These are phyloP conservation scores for Patella ulyssiponensis DNA, from an alignment of 2,888 invertebrate genomes.

Conservation along the genomic window DNA sequence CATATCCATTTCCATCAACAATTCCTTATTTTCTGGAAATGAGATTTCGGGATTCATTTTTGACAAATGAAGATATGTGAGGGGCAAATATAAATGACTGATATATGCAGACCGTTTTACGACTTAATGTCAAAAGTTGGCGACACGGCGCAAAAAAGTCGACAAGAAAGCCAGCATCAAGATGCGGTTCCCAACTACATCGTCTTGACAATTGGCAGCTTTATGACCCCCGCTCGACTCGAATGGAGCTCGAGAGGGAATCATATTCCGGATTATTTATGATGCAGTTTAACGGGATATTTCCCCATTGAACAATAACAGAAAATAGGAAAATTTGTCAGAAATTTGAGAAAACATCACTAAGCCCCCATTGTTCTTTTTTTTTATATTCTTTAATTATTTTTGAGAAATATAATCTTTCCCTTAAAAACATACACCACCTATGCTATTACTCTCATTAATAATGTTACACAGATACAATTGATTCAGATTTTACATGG, in stretches of 20 bases:
- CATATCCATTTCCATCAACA: no score
- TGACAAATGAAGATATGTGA: no score
- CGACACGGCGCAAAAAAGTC: not conserved
- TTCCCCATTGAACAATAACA: not conserved
- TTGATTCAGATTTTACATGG: no score
- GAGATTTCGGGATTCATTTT: no score
- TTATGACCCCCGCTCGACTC: not conserved
- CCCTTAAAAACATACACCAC: no score
- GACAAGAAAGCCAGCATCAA: not conserved
- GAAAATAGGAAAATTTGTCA: slow-evolving; percentile 1
- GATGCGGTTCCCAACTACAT: not conserved
- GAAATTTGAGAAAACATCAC: not conserved
- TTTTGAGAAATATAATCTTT: no score
- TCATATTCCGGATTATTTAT: slow-evolving; percentile 5
- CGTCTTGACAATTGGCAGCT: slow-evolving; percentile 6
- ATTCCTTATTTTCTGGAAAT: no score
- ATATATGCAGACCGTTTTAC: not conserved
- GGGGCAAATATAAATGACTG: no score
- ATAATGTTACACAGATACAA: no score
- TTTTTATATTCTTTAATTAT: no score
- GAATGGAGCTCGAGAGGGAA: slow-evolving; percentile 9
- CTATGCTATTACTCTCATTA: no score
- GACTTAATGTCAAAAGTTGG: slow-evolving; percentile 4
- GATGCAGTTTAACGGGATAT: not conserved
- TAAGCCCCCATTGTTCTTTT: no score